Base-by-base conservation (phyloP, 2,888 invertebrate species). In the Drosophila kanekoi region DNA sequence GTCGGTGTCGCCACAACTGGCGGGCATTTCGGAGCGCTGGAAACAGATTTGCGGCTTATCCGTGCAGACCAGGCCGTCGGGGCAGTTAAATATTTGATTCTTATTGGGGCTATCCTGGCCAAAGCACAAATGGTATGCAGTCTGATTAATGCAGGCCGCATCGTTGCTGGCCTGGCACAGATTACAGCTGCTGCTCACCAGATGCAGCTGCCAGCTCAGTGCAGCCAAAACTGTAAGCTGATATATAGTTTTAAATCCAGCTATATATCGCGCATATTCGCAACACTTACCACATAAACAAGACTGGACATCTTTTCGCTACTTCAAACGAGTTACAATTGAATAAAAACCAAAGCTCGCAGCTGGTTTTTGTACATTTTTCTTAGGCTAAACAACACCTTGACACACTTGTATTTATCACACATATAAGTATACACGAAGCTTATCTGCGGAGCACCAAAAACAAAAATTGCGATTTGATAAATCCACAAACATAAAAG, bases 1-100 rank as follows among this genome's bases (percentile, higher is more conserved):
- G 41, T 87, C 88, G 13, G 76, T 81, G 53, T 91, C 91, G n/a
- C 84, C 89, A 65, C 91, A 91, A 45, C 91, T 91, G 20, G 91
- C 86, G 0, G 89, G 81, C 11, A 62, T 68, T 10, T 78, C 79
- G 41, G 81, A 88, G n/a, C 81, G 79, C 65, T 92, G 91, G 28
- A 91, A 91, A 53, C 91, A 92, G 48, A 92, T 87, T 41, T 72
- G 87, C 4, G 87, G 83, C 47, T 78, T 65, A 57, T 89, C 78
- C 5, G 91, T 84, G 65, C 91, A 92, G 11, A 88, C 85, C 47
- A 91, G 68, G 1, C 91, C 91, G n/a, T 87, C 79, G 0, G 63
- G 71, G 38, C 91, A 91, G 2, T 63, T 65, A 11, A 92, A 91
- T 23, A 81, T 78, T 64, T 91, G 90, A 14, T 57, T 51, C 1